Base-by-base conservation (phyloP, 2,113 vertebrate species). In the Lophotis ruficrista region DNA sequence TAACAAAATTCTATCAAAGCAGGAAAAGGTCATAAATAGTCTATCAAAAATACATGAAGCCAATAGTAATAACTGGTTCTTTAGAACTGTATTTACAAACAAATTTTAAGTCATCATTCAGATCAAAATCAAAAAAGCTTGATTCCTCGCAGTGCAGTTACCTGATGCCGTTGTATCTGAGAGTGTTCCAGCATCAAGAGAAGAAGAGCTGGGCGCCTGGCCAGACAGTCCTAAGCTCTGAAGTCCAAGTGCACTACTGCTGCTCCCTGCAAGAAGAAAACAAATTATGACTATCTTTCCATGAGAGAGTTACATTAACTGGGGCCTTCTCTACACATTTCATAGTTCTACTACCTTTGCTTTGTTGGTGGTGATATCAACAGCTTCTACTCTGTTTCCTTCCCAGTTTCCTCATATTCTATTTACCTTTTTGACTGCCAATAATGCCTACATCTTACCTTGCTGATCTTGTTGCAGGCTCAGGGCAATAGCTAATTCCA, bases 131-230 rank as follows among this genome's bases (percentile, higher is more conserved):
- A 51, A n/a, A 68, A 62, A 51, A 61, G 33, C 9, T 24, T 65
- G 54, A 75, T 53, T 96, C 64, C 94, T 97, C 6, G 87, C 97
- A 97, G 97, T 97, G 97, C 98, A 98, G 97, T 98, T 99, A 99
- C 99, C 99, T 99, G 99, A 99, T 97, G 99, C 99, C 33, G 99
- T 99, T 72, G 99, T 99, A 97, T 99, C 99, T 14, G 99, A 99
- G 71, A 99, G 98, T 0, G 99, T 99, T 86, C 99, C 99, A 5
- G 99, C 99, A 41, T 99, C 99, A 47, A 99, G 98, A 37, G 99
- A 99, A 62, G 99, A 99, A 77, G 99, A 99, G 97, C 99, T 99
- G 96, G 99, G 99, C 61, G 99, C 99, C 91, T 99, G 99, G 81
- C 99, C 99, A 30, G 99, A 99, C 56, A 99, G 98, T 11, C 99